phyloP scores from a whole-genome alignment of 2,113 vertebrate species.

The Chlorodrepanis virens region DNA sequence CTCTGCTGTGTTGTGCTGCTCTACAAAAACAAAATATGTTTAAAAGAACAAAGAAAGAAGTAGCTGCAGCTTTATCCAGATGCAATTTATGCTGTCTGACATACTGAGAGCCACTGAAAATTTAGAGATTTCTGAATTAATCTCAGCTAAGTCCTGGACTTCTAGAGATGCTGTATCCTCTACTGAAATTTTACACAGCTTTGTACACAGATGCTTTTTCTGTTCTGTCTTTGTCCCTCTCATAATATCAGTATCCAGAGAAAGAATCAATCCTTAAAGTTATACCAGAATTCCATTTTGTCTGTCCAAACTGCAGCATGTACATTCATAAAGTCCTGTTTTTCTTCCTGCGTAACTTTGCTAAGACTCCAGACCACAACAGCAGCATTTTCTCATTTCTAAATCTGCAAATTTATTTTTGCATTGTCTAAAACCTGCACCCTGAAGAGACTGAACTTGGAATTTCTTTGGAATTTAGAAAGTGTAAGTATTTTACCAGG shows the following conservation, averaged over 20 bases:
- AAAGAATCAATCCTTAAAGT: neutral
- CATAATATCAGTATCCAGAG: neutral
- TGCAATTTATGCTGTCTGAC: neutral
- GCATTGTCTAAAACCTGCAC: neutral
- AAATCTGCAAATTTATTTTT: neutral
- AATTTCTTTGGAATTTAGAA: neutral
- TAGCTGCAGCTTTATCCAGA: neutral
- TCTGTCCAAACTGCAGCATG: neutral
- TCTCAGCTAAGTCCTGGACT: neutral
- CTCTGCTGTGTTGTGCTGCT: neutral
- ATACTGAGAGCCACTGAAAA: neutral
- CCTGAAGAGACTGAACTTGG: neutral
- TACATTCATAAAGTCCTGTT: neutral
- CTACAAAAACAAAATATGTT: neutral
- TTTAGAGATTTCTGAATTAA: constrained; percentile 17
- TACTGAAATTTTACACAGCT: neutral
- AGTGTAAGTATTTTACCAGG: neutral
- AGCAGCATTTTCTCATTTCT: neutral
- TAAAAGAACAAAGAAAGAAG: neutral
- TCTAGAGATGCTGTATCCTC: neutral
- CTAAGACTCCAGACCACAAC: neutral
- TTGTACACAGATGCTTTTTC: neutral
- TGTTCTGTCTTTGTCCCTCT: neutral
- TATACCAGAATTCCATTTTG: neutral
- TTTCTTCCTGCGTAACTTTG: neutral